Evolutionary conservation across 2,888 invertebrate genomes (phyloP), one percentile per base, ranked within the genome.

Genomic region (Malthinus seriepunctatus): DNA sequence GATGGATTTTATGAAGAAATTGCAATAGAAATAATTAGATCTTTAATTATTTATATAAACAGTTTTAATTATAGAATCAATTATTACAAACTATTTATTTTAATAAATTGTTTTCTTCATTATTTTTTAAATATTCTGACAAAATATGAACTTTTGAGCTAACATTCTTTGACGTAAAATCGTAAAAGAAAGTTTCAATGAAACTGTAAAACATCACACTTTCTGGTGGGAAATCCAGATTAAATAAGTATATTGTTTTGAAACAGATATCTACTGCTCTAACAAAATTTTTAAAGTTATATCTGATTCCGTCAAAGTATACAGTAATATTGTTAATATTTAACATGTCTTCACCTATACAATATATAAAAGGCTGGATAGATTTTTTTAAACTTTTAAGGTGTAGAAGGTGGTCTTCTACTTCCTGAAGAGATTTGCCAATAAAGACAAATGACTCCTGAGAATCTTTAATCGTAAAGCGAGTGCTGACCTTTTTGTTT

Each of bases 261-360:
- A 53, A 61, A 32, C 61, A 57, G 32, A 61, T 49, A 23, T 61
- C 61, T 8, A 57, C 42, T 12, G 61, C 61, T 15, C 57, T 45
- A 6, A 61, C 14, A 49, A 61, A 14, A 51, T 49, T 52, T 15
- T 9, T 32, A 38, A 61, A 52, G 9, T 47, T 47, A 32, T 39
- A 61, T 31, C 53, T 38, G 6, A 54, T 51, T 3, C 38, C 49
- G 15, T 58, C 53, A 34, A 58, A 61, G 33, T 51, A 38, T 10
- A 42, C 31, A 35, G 23, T 49, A 7, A 54, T 54, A 14, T 58
- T 58, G 5, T 14, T 6, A 14, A 58, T 53, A 8, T 23, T 33
- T 3, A 51, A 45, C 1, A 62, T 54, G 23, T 54, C 47, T 39
- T 57, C 35, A 37, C 55, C 56, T 33, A 56, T 32, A 35, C 53